Conservation (phyloP, 2,888 invertebrate genomes). For the Oscheius sp. region DNA sequence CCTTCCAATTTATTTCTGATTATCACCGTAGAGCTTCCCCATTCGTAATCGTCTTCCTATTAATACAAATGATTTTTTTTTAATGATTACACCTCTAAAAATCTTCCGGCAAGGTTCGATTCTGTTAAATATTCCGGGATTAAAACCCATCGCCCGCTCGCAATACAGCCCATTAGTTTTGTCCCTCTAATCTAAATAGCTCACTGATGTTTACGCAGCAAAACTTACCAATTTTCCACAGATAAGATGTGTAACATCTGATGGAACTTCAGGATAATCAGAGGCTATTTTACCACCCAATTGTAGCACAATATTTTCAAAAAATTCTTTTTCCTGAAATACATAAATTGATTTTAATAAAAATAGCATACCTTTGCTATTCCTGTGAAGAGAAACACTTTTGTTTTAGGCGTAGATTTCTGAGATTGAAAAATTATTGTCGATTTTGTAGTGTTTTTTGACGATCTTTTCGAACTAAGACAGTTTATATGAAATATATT, state of each 20-base stretch:
- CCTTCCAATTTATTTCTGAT: neutral
- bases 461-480: neutral
- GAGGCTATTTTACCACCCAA: conserved; percentile 3
- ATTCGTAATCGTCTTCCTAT: conserved; percentile 19
- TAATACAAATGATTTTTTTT: neutral
- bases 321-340: conserved; percentile 6
- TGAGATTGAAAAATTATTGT: neutral
- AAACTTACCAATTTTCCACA: conserved; percentile 21
- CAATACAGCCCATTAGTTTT: conserved; percentile 29
- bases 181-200: conserved; percentile 13
- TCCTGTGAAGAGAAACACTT: conserved; percentile 4
- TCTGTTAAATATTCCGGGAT: neutral
- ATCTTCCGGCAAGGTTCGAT: neutral
- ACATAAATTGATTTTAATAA: neutral
- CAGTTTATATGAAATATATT: neutral
- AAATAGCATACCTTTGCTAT: neutral
- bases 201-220: neutral
- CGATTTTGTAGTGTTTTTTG: neutral
- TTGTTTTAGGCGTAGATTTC: neutral
- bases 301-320: neutral
- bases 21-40: conserved; percentile 4
- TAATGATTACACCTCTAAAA: neutral
- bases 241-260: conserved; percentile 17
- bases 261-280: neutral
- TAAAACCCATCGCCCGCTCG: conserved; percentile 19